These are phyloP conservation scores for Ardeotis arabs DNA, from an alignment of 2,113 vertebrate species.

Conservation along the genomic window DNA sequence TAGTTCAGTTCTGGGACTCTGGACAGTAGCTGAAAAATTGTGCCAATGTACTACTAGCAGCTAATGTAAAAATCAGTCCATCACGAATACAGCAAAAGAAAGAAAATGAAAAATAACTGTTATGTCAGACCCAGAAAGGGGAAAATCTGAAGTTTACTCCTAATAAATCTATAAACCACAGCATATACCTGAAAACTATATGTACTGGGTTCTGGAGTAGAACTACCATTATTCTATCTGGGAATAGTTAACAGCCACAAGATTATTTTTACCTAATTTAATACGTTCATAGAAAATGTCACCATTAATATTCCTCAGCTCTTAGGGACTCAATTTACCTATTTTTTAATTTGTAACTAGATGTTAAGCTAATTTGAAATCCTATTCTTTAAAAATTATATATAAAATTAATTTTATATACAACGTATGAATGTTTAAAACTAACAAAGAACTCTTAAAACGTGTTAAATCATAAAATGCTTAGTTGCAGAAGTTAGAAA, in stretches of 20 bases:
- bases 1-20: not conserved
- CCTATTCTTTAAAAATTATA: not conserved
- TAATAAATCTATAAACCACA: not conserved
- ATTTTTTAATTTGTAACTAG: not conserved
- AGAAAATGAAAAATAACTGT: not conserved
- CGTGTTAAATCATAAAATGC: not conserved
- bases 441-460: not conserved
- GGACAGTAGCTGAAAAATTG: not conserved
- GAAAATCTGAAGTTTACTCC: not conserved
- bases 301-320: not conserved
- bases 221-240: not conserved
- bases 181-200: not conserved
- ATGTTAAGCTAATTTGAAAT: not conserved
- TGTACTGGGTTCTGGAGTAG: not conserved
- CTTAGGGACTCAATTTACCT: not conserved
- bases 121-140: not conserved
- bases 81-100: not conserved
- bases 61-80: not conserved
- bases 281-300: not conserved
- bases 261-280: not conserved
- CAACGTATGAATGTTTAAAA: not conserved
- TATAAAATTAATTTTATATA: not conserved
- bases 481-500: not conserved
- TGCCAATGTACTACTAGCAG: not conserved
- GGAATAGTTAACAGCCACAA: not conserved